Conservation (phyloP, 2,113 vertebrate species). For the Columba livia region DNA sequence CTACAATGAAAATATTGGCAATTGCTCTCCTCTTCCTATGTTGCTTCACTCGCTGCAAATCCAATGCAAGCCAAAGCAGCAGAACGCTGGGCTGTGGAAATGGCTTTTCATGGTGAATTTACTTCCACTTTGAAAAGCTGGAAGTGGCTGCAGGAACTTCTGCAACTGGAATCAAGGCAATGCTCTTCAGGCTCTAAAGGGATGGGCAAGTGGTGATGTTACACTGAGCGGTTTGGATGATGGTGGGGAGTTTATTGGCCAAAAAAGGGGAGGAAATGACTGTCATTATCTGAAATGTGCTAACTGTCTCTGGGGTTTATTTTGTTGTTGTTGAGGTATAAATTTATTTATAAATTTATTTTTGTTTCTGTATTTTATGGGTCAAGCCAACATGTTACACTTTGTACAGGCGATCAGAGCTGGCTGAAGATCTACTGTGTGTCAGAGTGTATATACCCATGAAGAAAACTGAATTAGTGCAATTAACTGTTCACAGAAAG, state of each 20-base stretch:
- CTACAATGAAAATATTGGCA: not conserved
- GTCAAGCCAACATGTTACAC: not conserved
- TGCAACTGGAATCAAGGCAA: not conserved
- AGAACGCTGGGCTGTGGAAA: not conserved
- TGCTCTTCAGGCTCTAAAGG: not conserved
- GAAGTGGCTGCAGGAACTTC: not conserved
- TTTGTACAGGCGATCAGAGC: not conserved
- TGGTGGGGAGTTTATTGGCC: not conserved
- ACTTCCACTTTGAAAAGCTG: not conserved
- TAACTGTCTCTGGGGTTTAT: not conserved
- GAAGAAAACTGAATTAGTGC: not conserved
- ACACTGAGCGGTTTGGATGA: not conserved
- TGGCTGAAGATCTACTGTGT: not conserved
- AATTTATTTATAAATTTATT: not conserved
- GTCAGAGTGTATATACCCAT: accelerated
- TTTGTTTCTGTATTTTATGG: not conserved
- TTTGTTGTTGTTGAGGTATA: not conserved
- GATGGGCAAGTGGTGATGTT: not conserved
- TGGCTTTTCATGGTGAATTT: not conserved
- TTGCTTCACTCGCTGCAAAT: not conserved
- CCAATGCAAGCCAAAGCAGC: not conserved
- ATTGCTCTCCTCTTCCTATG: not conserved
- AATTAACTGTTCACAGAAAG: not conserved
- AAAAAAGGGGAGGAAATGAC: not conserved
- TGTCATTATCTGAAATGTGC: not conserved